Percentiles rank a stretch among this genome's conserved stretches.
phyloP scores from a whole-genome alignment of 2,797 vertebrate genomes.

The Enteromius fasciolatus region DNA sequence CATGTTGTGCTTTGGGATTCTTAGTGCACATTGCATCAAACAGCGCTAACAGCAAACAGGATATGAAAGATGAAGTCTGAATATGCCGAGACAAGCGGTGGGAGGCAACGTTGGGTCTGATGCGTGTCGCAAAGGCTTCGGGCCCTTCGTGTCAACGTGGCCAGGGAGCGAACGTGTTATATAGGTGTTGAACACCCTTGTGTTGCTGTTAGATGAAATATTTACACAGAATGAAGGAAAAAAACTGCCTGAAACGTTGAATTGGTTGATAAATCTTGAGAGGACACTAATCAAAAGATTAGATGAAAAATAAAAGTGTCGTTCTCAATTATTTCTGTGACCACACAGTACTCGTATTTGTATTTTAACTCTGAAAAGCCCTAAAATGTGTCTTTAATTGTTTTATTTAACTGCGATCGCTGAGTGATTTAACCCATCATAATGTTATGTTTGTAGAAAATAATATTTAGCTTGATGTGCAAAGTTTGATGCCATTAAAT shows the following conservation, averaged over 20 bases:
- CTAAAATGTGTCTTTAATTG: background rate
- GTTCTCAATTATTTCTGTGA: background rate
- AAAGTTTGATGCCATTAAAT: too few relatives aligned
- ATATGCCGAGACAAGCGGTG: slow-evolving; percentile 29
- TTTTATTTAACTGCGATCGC: background rate
- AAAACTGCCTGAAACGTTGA: background rate
- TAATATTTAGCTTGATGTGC: background rate
- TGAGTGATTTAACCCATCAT: background rate
- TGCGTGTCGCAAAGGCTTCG: slow-evolving; percentile 2
- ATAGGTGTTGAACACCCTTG: slow-evolving; percentile 27
- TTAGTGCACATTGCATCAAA: slow-evolving; percentile 43
- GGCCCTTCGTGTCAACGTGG: background rate
- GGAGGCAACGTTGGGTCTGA: slow-evolving; percentile 37
- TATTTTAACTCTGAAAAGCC: background rate
- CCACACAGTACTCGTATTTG: background rate
- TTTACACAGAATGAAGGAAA: slow-evolving; percentile 3
- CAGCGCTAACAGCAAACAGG: slow-evolving; percentile 22
- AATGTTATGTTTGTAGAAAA: background rate
- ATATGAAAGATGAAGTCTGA: slow-evolving; percentile 43
- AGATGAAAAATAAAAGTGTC: background rate
- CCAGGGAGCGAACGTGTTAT: slow-evolving; percentile 25
- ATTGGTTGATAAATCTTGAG: background rate
- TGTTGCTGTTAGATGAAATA: slow-evolving; percentile 30
- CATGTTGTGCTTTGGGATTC: slow-evolving; percentile 22
- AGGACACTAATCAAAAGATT: background rate